These are phyloP conservation scores for Pteropus alecto DNA, from an alignment of 2,113 vertebrate genomes.

Conservation along the genomic window DNA sequence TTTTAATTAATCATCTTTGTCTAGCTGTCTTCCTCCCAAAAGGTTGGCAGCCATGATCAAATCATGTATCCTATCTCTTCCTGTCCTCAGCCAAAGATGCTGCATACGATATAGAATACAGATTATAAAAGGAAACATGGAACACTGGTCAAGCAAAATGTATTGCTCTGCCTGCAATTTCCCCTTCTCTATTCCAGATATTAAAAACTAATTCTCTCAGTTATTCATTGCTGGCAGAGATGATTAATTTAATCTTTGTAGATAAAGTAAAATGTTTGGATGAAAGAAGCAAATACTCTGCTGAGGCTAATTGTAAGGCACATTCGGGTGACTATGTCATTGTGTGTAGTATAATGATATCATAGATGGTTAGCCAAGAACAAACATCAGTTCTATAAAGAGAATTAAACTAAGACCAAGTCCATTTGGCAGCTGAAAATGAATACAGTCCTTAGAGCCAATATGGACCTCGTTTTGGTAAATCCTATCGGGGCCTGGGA, in stretches of 20 bases:
- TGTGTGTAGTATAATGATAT: conserved; percentile 59
- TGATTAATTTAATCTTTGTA: conserved; percentile 73
- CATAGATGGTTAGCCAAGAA: conserved; percentile 67
- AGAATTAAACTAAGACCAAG: conserved; percentile 62
- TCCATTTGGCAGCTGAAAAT: conserved; percentile 36
- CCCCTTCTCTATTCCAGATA: conserved; percentile 43
- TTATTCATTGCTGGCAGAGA: conserved; percentile 67
- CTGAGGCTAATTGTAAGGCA: conserved; percentile 68
- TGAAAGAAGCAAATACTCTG: conserved; percentile 53
- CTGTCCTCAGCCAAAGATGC: neutral
- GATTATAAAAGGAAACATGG: conserved; percentile 40
- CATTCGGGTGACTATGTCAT: conserved; percentile 65
- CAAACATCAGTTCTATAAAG: conserved; percentile 58
- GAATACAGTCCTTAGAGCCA: neutral
- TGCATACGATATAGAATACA: neutral
- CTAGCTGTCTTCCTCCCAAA: neutral
- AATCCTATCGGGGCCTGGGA: neutral
- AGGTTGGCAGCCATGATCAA: neutral
- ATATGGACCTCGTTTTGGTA: conserved; percentile 24
- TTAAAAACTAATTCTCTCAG: conserved; percentile 64
- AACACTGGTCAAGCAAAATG: conserved; percentile 58
- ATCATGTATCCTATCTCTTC: neutral
- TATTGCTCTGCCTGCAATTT: conserved; percentile 46
- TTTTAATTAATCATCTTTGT: conserved; percentile 33
- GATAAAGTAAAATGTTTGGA: conserved; percentile 73